phyloP scores from a whole-genome alignment of 1,140 invertebrate genomes.

The Oreohelix idahoensis region DNA sequence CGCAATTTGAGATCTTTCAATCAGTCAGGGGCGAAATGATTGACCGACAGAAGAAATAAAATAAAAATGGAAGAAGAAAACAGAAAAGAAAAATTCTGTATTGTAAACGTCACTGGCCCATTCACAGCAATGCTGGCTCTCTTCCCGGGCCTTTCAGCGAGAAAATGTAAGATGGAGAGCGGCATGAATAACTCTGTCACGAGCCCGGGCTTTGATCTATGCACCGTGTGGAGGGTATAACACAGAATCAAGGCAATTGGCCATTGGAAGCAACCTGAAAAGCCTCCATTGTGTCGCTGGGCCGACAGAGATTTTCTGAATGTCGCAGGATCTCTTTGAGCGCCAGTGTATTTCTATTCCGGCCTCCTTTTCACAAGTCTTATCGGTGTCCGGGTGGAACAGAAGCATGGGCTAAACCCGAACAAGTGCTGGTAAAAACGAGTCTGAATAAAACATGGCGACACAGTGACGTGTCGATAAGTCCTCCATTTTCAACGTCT shows the following conservation, averaged over 20 bases:
- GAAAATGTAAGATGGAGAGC: neutral
- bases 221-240: neutral
- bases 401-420: neutral
- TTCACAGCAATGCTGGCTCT: neutral
- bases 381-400: neutral
- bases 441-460: neutral
- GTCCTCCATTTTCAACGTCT: neutral
- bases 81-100: neutral
- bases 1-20: neutral
- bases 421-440: neutral
- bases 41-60: neutral
- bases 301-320: neutral
- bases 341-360: neutral
- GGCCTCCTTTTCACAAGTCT: neutral
- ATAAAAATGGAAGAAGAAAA: neutral
- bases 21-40: neutral
- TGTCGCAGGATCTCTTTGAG: neutral
- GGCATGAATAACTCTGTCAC: neutral
- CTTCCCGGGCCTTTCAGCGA: neutral
- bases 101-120: neutral
- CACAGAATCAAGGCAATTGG: conserved; percentile 3
- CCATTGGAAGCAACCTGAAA: neutral
- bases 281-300: neutral
- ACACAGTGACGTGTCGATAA: neutral
- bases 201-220: neutral